Evolutionary conservation across 2,113 vertebrate species (phyloP), one percentile per base, ranked within the genome.

Genomic region (Lonchura striata): DNA sequence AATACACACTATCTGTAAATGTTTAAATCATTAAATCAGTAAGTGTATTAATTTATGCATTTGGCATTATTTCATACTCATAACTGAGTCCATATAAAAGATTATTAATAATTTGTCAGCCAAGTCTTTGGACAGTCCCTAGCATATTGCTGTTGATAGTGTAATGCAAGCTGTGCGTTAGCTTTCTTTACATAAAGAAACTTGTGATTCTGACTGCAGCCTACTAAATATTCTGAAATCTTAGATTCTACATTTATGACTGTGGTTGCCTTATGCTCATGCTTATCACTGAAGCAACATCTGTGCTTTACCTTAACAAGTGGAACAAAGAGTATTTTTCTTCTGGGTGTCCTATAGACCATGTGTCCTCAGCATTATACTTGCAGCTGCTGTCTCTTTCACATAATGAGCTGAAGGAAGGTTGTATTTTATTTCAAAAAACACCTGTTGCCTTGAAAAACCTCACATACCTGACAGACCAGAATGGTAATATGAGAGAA

Each of bases 361-460:
- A 97, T 96, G 97, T 98, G 97, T 97, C 97, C 92, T 90, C 76
- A 91, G 94, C 92, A 96, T 97, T 98, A 96, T 97, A 88, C 80
- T 96, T 97, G 97, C 98, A 98, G 98, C 98, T 98, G 98, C 97
- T 95, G 81, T 93, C 92, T 95, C 93, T 95, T 94, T 97, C 97
- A 86, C 87, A 91, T 84, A 95, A 97, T 96, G 63, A 95, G 82
- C 96, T 97, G 92, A 96, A 97, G 92, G 93, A 93, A 95, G 88
- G 86, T 89, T 97, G 95, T 97, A 97, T 98, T 97, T 97, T 96
- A 97, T 98, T 98, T 98, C 97, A 97, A 88, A 97, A 98, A 97
- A 95, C 98, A 98, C 98, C 98, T 98, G 98, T 98, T 98, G 97
- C 94, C 92, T 94, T 79, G 96, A 87, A 87, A 96, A 90, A 90